Conservation (phyloP, 1,140 invertebrate genomes). For the Dysdera silvatica region DNA sequence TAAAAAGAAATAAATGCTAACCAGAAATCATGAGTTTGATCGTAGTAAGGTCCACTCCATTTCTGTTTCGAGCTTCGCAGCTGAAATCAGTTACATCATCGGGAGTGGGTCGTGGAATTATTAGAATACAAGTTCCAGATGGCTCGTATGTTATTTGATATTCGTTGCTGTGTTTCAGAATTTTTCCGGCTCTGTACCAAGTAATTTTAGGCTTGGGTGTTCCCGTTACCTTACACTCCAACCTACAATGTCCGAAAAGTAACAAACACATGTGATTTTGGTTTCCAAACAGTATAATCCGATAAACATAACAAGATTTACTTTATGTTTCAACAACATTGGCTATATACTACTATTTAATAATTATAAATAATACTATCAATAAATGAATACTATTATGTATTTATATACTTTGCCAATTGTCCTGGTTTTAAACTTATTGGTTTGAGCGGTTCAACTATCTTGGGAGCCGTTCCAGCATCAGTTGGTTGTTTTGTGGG, state of each 20-base stretch:
- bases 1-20: no score
- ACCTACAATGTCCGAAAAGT: no score
- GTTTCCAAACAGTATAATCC: no score
- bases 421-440: neutral
- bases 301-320: no score
- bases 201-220: constrained; percentile 67
- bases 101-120: constrained; percentile 70
- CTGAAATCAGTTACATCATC: constrained; percentile 79
- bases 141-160: constrained; percentile 69
- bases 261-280: no score
- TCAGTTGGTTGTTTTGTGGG: neutral
- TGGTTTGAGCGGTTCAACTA: neutral
- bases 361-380: no score
- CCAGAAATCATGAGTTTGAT: constrained; percentile 51
- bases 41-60: constrained; percentile 69
- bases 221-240: constrained; percentile 72
- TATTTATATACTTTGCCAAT: neutral
- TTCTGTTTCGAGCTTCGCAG: constrained; percentile 72
- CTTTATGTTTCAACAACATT: no score
- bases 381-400: no score
- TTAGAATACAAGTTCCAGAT: constrained; percentile 72
- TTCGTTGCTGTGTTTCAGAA: constrained; percentile 67
- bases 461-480: neutral
- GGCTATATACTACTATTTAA: no score
- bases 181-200: constrained; percentile 72